Base-by-base conservation (phyloP, 2,888 invertebrate species). In the Cephonodes hylas region DNA sequence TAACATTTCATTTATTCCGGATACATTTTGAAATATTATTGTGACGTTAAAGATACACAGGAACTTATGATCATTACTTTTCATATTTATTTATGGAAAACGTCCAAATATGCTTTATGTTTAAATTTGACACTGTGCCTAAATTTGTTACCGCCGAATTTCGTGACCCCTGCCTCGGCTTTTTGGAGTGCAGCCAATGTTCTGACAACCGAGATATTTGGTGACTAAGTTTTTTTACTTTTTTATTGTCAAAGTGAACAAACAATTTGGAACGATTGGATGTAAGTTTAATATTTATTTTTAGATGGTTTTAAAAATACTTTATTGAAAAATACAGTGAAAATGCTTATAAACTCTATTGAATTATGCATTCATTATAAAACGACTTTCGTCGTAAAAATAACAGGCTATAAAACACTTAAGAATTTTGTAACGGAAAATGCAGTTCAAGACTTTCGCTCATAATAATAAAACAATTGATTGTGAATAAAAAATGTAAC, bases 31-130 rank as follows among this genome's bases (percentile, higher is more conserved):
- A 53, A 31, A 31, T 18, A 53, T 53, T 31, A 27, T 27, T 27
- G 10, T 31, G 27, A 53, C 15, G 53, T 53, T 18, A 27, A 53
- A 53, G 8, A 25, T 23, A 46, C 48, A 48, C 53, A 31, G 53
- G 31, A 38, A 22, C 48, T 62, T 59, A 57, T 46, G 61, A 61
- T 42, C 31, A 22, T n/a, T 23, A 46, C 31, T 42, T 46, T 60
- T 53, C 48, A 53, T 53, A 27, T 53, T 53, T 53, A 53, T 53
- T 53, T 53, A 53, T 53, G 53, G 53, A 53, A 15, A 4, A 31
- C 53, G 53, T 53, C 53, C 53, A 53, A 53, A 31, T 53, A 53
- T 53, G 53, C 31, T 53, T 53, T 53, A 53, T 31, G 53, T 18
- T 31, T 53, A 53, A 53, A 53, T 53, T 27, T 53, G 31, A 53